These are phyloP conservation scores for Corythornis madagascariensis DNA, from an alignment of 2,113 vertebrate genomes.

Conservation along the genomic window DNA sequence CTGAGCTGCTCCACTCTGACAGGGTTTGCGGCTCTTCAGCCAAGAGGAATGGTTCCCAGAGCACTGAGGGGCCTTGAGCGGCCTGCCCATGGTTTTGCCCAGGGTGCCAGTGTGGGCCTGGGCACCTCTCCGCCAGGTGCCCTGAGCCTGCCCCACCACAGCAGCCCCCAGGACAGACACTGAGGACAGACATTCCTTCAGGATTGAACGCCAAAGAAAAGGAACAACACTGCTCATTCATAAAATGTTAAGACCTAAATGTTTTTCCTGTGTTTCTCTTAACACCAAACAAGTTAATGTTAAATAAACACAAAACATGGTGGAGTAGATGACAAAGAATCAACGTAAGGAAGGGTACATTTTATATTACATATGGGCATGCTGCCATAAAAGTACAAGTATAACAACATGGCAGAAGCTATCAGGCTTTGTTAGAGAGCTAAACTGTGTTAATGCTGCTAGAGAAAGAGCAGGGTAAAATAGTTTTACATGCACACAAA, in stretches of 20 bases:
- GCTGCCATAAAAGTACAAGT: not conserved
- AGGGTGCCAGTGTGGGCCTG: not conserved
- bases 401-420: not conserved
- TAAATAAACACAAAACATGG: not conserved
- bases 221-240: not conserved
- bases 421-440: not conserved
- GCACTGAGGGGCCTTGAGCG: rapidly evolving
- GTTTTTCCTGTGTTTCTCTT: not conserved
- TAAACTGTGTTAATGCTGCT: not conserved
- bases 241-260: not conserved
- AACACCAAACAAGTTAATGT: not conserved
- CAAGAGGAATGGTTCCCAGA: rapidly evolving
- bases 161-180: rapidly evolving
- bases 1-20: no score
- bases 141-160: rapidly evolving
- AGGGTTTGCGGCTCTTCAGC: no score
- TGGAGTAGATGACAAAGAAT: not conserved
- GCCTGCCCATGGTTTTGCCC: not conserved
- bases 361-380: not conserved
- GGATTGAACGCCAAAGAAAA: not conserved
- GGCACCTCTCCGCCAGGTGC: not conserved
- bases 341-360: not conserved
- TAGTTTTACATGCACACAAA: slow-evolving; percentile 12
- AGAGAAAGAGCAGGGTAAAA: not conserved
- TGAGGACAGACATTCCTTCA: not conserved